phyloP scores from a whole-genome alignment of 2,888 invertebrate species.

The Drosophila neonasuta region DNA sequence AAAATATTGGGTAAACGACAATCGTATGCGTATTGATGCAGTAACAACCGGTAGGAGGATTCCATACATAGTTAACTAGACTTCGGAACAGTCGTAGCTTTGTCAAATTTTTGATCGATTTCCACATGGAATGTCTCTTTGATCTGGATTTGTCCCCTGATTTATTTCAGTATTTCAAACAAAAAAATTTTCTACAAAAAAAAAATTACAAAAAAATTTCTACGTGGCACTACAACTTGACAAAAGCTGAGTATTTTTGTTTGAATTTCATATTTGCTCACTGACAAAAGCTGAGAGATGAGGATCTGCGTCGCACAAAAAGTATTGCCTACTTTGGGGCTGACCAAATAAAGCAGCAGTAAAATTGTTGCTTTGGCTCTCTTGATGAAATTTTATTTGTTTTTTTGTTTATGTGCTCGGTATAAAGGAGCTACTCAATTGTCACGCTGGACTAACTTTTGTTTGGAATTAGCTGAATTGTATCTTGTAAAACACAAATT shows the following conservation, averaged over 20 bases:
- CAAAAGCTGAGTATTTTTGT: neutral
- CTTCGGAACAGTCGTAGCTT: conserved; percentile 23
- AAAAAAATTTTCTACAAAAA: too few relatives aligned
- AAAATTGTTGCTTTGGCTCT: conserved; percentile 21
- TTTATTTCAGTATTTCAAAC: conserved; percentile 13
- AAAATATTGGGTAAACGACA: conserved; percentile 14
- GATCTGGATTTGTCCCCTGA: conserved; percentile 21
- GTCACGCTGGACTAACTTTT: conserved; percentile 74
- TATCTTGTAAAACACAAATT: conserved; percentile 78
- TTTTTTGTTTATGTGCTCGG: conserved; percentile 18
- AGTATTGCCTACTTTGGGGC: conserved; percentile 40
- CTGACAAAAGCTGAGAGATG: conserved; percentile 28
- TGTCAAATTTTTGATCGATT: conserved; percentile 40
- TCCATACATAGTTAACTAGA: conserved; percentile 28
- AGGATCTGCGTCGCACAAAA: conserved; percentile 11
- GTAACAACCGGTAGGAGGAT: conserved; percentile 18
- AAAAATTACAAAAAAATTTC: neutral
- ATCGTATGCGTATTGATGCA: conserved; percentile 13
- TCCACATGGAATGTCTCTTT: conserved; percentile 32
- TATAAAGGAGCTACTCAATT: conserved; percentile 57
- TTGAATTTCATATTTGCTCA: conserved; percentile 19
- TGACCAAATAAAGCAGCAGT: conserved; percentile 4
- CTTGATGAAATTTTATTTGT: conserved; percentile 18
- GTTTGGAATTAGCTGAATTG: conserved; percentile 75
- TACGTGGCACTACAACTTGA: neutral